Evolutionary conservation across 2,113 vertebrate species (phyloP).

Genomic region (Arizona elegans): DNA sequence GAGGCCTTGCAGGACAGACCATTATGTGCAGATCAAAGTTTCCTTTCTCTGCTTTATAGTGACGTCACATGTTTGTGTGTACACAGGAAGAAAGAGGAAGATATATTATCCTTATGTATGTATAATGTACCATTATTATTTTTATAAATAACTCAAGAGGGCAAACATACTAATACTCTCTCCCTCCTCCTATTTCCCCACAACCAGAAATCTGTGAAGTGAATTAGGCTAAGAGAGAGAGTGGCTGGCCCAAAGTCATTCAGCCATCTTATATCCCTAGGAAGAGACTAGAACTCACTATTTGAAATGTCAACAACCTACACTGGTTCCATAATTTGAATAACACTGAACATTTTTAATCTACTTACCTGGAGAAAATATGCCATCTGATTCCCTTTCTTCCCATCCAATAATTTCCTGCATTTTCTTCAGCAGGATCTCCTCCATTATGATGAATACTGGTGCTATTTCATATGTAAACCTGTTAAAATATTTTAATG

Average conservation of each 20-base stretch:
- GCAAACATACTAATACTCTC: neutral
- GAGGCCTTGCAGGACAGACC: neutral
- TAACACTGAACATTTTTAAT: neutral
- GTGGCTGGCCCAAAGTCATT: neutral
- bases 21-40: neutral
- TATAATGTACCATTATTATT: neutral
- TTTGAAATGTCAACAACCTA: neutral
- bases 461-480: constrained; percentile 74
- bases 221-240: neutral
- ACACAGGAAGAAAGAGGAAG: neutral
- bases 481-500: constrained; percentile 33
- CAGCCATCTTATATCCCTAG: neutral
- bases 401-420: constrained; percentile 66
- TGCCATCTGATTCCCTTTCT: constrained; percentile 63
- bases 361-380: constrained; percentile 70
- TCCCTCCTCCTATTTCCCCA: neutral
- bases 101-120: neutral
- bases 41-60: neutral
- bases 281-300: neutral
- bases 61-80: neutral
- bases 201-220: neutral
- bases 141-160: neutral
- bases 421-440: constrained; percentile 74
- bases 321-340: neutral
- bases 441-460: constrained; percentile 70